Evolutionary conservation across 2,888 invertebrate species (phyloP).

Genomic region (Pristionchus exspectatus): DNA sequence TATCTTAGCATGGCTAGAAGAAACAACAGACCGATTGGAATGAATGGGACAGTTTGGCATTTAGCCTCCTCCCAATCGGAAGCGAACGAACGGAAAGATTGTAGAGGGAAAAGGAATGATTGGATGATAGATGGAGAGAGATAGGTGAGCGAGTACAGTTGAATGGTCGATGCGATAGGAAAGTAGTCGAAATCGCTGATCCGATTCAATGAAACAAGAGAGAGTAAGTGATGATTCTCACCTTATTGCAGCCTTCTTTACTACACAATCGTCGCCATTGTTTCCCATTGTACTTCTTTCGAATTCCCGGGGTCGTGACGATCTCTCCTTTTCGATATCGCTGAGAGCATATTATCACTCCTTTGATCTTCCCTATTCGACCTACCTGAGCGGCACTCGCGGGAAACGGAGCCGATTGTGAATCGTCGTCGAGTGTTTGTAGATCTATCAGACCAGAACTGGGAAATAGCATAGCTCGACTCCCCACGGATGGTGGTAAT

Average conservation of each 20-base stretch:
- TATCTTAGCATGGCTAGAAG: conserved; percentile 52
- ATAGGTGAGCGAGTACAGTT: conserved; percentile 14
- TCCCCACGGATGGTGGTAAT: conserved; percentile 44
- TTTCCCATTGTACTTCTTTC: conserved; percentile 99
- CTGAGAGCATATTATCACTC: conserved; percentile 62
- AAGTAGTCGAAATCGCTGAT: conserved; percentile 18
- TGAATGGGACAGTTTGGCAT: conserved; percentile 52
- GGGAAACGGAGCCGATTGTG: conserved; percentile 78
- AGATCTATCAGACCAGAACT: conserved; percentile 12
- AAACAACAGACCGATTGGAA: conserved; percentile 48
- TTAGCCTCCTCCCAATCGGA: conserved; percentile 43
- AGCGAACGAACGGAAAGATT: conserved; percentile 20
- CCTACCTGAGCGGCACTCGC: conserved; percentile 82
- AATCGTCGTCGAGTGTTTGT: conserved; percentile 24
- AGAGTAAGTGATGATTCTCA: conserved; percentile 53
- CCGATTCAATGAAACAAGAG: conserved; percentile 45
- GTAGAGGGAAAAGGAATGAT: conserved; percentile 37
- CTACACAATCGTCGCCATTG: conserved; percentile 98
- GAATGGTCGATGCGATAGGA: conserved; percentile 1
- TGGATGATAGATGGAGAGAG: conserved; percentile 44
- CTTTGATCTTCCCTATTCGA: background rate
- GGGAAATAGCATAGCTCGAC: conserved; percentile 27
- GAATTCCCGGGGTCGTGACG: conserved; percentile 90
- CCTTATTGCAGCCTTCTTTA: conserved; percentile 85
- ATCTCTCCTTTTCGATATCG: conserved; percentile 88